Evolutionary conservation across 2,113 vertebrate genomes (phyloP).

Genomic region (Pangasianodon gigas): DNA sequence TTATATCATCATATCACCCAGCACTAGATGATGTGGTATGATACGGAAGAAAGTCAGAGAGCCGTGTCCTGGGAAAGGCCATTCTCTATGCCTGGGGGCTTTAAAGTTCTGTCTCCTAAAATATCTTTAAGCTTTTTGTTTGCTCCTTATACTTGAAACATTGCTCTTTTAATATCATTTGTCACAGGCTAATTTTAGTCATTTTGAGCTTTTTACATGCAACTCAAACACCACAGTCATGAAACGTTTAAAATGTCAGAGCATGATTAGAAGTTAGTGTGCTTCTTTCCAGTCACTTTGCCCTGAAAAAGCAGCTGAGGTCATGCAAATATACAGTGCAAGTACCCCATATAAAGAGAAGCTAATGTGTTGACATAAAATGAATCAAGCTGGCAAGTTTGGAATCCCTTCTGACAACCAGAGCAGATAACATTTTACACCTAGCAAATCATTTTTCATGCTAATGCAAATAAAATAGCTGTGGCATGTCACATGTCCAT

Average conservation of each 20-base stretch:
- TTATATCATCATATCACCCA: not conserved
- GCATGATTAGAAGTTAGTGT: not conserved
- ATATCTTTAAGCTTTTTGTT: not conserved
- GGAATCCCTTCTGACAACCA: not conserved
- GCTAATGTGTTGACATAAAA: not conserved
- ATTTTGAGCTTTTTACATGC: not conserved
- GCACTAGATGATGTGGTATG: not conserved
- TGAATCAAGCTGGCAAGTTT: not conserved
- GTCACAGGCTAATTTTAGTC: not conserved
- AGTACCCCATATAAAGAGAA: not conserved
- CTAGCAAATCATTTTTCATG: conserved; percentile 25
- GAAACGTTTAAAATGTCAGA: not conserved
- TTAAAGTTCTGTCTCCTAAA: conserved; percentile 26
- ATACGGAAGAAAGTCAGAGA: conserved; percentile 14
- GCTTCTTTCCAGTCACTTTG: not conserved
- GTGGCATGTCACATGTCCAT: conserved; percentile 8
- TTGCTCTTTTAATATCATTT: not conserved
- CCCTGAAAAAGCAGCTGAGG: not conserved
- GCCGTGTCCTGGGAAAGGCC: conserved; percentile 25
- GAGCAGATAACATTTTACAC: conserved; percentile 4
- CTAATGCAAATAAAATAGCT: conserved; percentile 24
- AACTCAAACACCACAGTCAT: not conserved
- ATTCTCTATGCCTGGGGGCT: not conserved
- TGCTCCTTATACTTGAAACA: not conserved
- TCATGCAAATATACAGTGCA: not conserved